Conservation (phyloP, 92 coral and sea anemone genomes). For the Parazoanthus swiftii region DNA sequence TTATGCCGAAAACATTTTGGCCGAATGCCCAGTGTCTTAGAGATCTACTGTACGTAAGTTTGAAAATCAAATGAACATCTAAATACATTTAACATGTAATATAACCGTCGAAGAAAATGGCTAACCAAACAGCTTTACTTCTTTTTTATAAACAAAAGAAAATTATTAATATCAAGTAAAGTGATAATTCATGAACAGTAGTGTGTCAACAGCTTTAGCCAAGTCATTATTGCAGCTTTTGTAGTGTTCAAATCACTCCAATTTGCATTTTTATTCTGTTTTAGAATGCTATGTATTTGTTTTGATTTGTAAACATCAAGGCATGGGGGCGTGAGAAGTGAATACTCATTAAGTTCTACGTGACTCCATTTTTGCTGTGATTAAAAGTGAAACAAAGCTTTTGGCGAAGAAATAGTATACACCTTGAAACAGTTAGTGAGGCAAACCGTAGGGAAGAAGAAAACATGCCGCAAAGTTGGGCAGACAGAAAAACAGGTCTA, state of each 20-base stretch:
- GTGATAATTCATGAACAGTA: constrained; percentile 4
- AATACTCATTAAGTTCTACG: no score
- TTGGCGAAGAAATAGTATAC: no score
- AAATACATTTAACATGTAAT: neutral
- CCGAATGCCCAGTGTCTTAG: neutral
- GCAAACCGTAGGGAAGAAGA: no score
- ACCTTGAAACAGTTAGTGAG: no score
- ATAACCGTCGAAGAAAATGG: neutral
- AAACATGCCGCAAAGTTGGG: no score
- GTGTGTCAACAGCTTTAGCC: neutral
- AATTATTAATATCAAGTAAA: neutral
- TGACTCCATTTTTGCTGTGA: no score
- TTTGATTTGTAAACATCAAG: neutral
- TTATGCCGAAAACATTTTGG: neutral
- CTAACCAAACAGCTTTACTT: neutral
- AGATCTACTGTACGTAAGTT: neutral
- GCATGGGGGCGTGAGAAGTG: neutral
- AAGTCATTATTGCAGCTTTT: neutral
- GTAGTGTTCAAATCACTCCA: neutral
- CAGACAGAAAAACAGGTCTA: no score
- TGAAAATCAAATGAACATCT: neutral
- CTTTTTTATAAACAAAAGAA: neutral
- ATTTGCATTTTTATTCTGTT: neutral
- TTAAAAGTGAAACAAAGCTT: no score
- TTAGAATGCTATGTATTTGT: neutral